These are phyloP conservation scores for Cyrtorhinus lividipennis DNA, from an alignment of 1,140 invertebrate species.

Conservation along the genomic window DNA sequence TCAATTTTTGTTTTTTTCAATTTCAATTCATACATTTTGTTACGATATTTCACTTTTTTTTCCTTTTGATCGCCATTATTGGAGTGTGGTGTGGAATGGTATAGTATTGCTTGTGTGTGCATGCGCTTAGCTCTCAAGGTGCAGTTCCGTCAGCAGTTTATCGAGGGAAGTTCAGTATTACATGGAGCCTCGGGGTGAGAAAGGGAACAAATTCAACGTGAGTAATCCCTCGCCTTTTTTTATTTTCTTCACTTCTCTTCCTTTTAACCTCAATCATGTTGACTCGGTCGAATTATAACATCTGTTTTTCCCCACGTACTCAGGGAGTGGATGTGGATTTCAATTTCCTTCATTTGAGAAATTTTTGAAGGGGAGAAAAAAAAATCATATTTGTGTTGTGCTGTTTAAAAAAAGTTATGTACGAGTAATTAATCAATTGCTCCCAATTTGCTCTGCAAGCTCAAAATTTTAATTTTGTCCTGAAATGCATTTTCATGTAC, in stretches of 20 bases:
- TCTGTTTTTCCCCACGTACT: no score
- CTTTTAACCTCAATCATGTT: no score
- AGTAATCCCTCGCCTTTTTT: conserved; percentile 18
- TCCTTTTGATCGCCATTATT: not conserved
- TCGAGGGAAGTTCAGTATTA: conserved; percentile 45
- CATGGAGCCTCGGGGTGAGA: conserved; percentile 29
- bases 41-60: not conserved
- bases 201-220: conserved; percentile 21
- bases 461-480: no score
- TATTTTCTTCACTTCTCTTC: not conserved
- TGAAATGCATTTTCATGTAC: no score
- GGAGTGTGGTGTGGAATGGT: conserved; percentile 13
- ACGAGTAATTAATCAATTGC: no score
- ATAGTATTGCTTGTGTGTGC: conserved; percentile 32
- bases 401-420: no score
- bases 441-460: no score
- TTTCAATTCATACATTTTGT: not conserved
- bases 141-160: conserved; percentile 44
- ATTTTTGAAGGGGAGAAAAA: no score
- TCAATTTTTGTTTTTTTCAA: not conserved
- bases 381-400: no score
- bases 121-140: conserved; percentile 42
- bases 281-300: no score
- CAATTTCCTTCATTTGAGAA: no score
- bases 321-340: no score